A percentile compares a stretch with the other conserved stretches of the same genome.
These are phyloP conservation scores for Notarius lentiginosus DNA, from an alignment of 2,113 vertebrate species.

Conservation along the genomic window DNA sequence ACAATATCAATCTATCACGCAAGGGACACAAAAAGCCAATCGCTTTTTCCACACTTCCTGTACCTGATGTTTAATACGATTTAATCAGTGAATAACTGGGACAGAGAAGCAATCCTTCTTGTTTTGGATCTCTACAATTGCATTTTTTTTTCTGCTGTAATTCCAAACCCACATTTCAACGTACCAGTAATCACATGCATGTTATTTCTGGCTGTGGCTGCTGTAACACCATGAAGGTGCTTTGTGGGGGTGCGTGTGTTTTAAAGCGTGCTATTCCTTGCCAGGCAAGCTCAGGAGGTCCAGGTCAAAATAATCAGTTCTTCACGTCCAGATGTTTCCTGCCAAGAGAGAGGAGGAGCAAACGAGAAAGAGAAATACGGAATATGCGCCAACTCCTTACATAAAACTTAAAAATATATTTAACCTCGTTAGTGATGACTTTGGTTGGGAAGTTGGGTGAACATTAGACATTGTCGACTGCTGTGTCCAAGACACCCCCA, in stretches of 20 bases:
- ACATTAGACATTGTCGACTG: neutral
- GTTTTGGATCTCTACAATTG: neutral
- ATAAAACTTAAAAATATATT: constrained; percentile 20
- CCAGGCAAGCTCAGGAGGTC: constrained; percentile 50
- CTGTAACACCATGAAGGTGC: neutral
- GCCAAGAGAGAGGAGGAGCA: constrained; percentile 28
- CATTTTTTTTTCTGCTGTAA: constrained; percentile 18
- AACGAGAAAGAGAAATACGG: neutral
- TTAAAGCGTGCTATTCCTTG: constrained; percentile 33
- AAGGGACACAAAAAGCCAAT: neutral
- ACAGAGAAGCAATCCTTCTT: neutral
- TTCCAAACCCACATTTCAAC: constrained; percentile 5
- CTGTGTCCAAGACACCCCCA: neutral
- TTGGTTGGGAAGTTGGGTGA: neutral
- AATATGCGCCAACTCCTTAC: neutral
- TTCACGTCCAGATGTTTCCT: constrained; percentile 62
- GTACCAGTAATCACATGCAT: constrained; percentile 5
- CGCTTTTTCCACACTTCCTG: neutral
- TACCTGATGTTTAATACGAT: neutral
- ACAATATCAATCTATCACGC: neutral
- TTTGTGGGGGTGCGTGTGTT: constrained; percentile 39
- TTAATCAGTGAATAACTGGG: neutral
- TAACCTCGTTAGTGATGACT: neutral
- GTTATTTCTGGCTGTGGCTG: constrained; percentile 34
- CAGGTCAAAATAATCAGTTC: constrained; percentile 56